Base-by-base conservation (phyloP, 2,113 vertebrate genomes). In the Clupea harengus region DNA sequence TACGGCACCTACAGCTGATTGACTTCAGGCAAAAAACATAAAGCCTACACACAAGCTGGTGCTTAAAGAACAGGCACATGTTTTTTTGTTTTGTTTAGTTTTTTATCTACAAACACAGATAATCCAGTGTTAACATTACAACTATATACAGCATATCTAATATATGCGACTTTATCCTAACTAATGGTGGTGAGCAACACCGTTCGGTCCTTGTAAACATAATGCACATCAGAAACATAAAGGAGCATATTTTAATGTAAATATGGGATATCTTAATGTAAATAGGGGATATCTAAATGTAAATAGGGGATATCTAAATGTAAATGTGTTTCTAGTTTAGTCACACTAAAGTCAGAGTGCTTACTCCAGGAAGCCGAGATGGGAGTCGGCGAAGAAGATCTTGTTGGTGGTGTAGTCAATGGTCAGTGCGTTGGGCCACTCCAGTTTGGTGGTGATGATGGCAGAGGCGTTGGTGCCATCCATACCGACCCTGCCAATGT, bases 381-480 rank as follows among this genome's bases (percentile, higher is more conserved):
- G 93, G 17, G 94, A 84, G 84, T 95, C 94, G 39, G 93, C 91
- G 67, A 94, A 94, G 89, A 94, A 95, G 87, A 95, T 94, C 89
- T 88, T 93, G 88, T 95, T 94, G 87, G 89, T 94, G 88, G 93
- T 92, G 89, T 95, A 95, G 89, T 95, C 94, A 20, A 94, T 89
- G 64, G 93, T 94, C 86, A 95, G 90, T 45, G 92, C 91, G 15
- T 45, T 93, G 28, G 94, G 94, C 94, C 93, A 94, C 88, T 90
- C 93, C 86, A 95, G 89, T 86, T 95, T 95, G 86, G 91, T 89
- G 45, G 92, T 93, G 81, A 95, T 89, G 22, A 95, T 90, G 45
- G 93, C 93, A 4, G 83, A 92, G 85, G 91, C 18, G 5, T 93
- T 92, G 15, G 0, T 89, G 85, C 94, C 93, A 15, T 94, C 90